Percentiles rank a stretch among this genome's conserved stretches.
Evolutionary conservation across 2,113 vertebrate species (phyloP).

Genomic region (Tenrec ecaudatus): DNA sequence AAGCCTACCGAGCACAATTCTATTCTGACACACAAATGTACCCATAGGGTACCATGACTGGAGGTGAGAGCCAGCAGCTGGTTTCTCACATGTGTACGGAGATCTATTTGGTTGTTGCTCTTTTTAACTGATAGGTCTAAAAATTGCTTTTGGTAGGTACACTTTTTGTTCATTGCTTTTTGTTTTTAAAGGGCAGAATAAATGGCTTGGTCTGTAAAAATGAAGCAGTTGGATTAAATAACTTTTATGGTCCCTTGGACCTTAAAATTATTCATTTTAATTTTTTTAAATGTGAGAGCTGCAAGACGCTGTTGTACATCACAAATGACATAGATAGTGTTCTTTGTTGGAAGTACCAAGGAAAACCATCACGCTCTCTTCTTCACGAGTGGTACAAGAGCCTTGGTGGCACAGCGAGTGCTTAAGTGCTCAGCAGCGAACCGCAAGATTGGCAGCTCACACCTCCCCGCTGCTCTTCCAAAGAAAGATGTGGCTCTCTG

Average conservation of each 20-base stretch:
- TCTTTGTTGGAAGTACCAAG: slow-evolving; percentile 34
- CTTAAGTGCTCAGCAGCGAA: not conserved
- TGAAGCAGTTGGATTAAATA: slow-evolving; percentile 56
- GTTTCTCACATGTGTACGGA: not conserved
- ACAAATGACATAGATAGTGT: not conserved
- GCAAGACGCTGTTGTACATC: not conserved
- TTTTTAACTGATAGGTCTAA: not conserved
- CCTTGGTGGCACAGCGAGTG: not conserved
- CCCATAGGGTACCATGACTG: not conserved
- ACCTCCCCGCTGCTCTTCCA: not conserved
- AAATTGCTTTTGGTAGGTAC: slow-evolving; percentile 1
- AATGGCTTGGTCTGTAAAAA: slow-evolving; percentile 32
- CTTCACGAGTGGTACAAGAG: not conserved
- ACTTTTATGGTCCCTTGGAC: slow-evolving; percentile 7
- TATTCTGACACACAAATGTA: not conserved
- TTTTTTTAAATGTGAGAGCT: slow-evolving; percentile 23
- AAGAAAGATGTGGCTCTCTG: too few relatives aligned
- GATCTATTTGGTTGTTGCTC: not conserved
- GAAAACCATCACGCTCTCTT: slow-evolving; percentile 12
- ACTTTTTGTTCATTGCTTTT: slow-evolving; percentile 26
- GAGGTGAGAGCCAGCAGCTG: not conserved
- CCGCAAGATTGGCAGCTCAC: not conserved
- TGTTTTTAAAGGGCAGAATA: slow-evolving; percentile 5
- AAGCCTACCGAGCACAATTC: not conserved
- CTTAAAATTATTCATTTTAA: slow-evolving; percentile 49